A percentile compares a stretch with the other conserved stretches of the same genome.
phyloP scores from a whole-genome alignment of 2,888 invertebrate species.

The Eristalis intricaria region DNA sequence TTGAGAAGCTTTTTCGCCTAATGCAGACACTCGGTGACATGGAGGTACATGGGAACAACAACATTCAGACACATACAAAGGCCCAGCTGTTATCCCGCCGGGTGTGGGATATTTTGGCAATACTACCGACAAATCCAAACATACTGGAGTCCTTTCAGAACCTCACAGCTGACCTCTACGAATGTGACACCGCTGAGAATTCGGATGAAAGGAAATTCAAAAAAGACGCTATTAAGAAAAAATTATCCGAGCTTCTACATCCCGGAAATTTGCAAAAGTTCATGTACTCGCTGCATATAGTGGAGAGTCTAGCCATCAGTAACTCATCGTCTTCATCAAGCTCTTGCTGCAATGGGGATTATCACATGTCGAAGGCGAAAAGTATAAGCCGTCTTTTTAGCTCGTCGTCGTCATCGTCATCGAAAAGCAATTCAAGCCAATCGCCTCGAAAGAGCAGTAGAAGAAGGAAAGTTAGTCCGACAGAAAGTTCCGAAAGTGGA shows the following conservation, averaged over 20 bases:
- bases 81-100: slow-evolving; percentile 94
- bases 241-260: slow-evolving; percentile 89
- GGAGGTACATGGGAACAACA: slow-evolving; percentile 88
- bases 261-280: slow-evolving; percentile 95
- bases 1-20: slow-evolving; percentile 93
- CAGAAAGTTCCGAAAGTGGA: slow-evolving; percentile 63
- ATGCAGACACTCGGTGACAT: slow-evolving; percentile 95
- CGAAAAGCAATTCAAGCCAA: slow-evolving; percentile 62
- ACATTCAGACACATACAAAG: slow-evolving; percentile 89
- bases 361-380: slow-evolving; percentile 38
- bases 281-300: slow-evolving; percentile 96
- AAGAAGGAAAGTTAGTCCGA: slow-evolving; percentile 58
- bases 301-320: slow-evolving; percentile 86
- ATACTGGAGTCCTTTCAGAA: slow-evolving; percentile 90
- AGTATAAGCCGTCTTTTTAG: slow-evolving; percentile 59
- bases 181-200: slow-evolving; percentile 75
- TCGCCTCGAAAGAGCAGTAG: slow-evolving; percentile 59
- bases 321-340: slow-evolving; percentile 74
- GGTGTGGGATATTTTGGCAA: slow-evolving; percentile 96
- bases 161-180: slow-evolving; percentile 81
- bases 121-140: slow-evolving; percentile 94
- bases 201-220: slow-evolving; percentile 77
- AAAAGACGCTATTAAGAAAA: slow-evolving; percentile 79
- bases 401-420: slow-evolving; percentile 60
- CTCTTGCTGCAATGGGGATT: slow-evolving; percentile 59